A percentile compares a stretch with the other conserved stretches of the same genome.
Evolutionary conservation across 37 sponge, comb jelly and placozoan genomes (phyloP).

Genomic region (Chondrosia reniformis): DNA sequence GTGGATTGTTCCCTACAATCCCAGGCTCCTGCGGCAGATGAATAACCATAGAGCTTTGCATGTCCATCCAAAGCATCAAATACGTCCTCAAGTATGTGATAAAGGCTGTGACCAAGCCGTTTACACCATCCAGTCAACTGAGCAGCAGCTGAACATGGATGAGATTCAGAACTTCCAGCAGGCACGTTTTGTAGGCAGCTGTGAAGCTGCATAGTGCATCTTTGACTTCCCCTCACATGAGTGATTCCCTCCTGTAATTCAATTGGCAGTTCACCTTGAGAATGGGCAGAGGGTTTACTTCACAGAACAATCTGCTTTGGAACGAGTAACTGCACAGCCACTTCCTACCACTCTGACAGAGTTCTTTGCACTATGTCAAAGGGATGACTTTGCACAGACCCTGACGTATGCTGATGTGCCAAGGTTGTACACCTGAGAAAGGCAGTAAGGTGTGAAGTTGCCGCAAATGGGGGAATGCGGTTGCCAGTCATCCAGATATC

Average conservation of each 20-base stretch:
- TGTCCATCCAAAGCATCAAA: constrained; percentile 41
- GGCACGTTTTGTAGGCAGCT: constrained; percentile 24
- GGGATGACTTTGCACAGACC: constrained; percentile 33
- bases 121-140: background rate
- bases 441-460: no score
- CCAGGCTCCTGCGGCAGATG: constrained; percentile 16
- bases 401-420: constrained; percentile 33
- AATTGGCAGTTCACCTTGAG: constrained; percentile 47
- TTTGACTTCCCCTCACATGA: constrained; percentile 46
- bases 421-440: constrained; percentile 29
- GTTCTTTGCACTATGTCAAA: constrained; percentile 32
- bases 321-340: background rate
- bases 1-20: constrained; percentile 44
- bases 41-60: constrained; percentile 43
- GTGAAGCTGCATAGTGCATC: constrained; percentile 48
- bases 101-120: constrained; percentile 46
- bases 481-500: constrained; percentile 6
- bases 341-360: constrained; percentile 43
- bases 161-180: constrained; percentile 36
- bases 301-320: constrained; percentile 25
- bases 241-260: constrained; percentile 20
- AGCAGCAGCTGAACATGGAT: constrained; percentile 27
- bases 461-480: constrained; percentile 34
- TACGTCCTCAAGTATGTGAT: constrained; percentile 55
- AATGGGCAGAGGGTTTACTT: constrained; percentile 41